Evolutionary conservation across 2,888 invertebrate species (phyloP), one percentile per base, ranked within the genome.

Genomic region (Caenorhabditis becei): DNA sequence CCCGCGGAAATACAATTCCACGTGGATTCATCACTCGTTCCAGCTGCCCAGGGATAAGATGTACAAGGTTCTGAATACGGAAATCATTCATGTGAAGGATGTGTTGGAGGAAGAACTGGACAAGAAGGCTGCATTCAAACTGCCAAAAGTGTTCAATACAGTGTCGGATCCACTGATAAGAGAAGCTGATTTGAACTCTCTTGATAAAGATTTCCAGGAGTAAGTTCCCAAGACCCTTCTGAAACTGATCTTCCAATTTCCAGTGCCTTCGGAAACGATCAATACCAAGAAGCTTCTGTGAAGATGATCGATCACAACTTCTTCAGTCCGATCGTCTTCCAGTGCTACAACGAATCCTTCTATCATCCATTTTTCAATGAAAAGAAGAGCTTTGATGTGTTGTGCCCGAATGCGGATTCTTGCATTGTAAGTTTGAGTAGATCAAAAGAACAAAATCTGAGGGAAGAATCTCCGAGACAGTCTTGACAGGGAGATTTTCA

Each of bases 11-110:
- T 72, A 67, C 32, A 79, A 79, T 47, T 79, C 79, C 49, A 79
- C 79, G 11, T 79, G 79, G 79, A 79, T 79, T 26, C 79, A 79
- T 44, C 79, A 79, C 47, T 71, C 71, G 2, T 35, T 71, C 14
- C 65, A 72, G 41, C 23, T 78, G 35, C 72, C 79, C 11, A 26
- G 23, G 23, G 47, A 79, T 16, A 51, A 53, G 16, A 78, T 66
- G 24, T 53, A 66, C 35, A 71, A 61, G 23, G 58, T 79, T 8
- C 51, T 18, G 26, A 69, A 79, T 32, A 74, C 79, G 20, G 79
- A 79, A 23, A 35, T 79, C 11, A 53, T 74, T 23, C 79, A 79
- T 74, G 51, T 79, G 2, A 79, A 79, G 37, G 67, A 69, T 1
- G 20, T 74, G 23, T 14, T 63, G 23, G 67, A 74, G 10, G 51